Evolutionary conservation across 1,140 invertebrate genomes (phyloP), one percentile per base, ranked within the genome.

Genomic region (Zophobas morio): DNA sequence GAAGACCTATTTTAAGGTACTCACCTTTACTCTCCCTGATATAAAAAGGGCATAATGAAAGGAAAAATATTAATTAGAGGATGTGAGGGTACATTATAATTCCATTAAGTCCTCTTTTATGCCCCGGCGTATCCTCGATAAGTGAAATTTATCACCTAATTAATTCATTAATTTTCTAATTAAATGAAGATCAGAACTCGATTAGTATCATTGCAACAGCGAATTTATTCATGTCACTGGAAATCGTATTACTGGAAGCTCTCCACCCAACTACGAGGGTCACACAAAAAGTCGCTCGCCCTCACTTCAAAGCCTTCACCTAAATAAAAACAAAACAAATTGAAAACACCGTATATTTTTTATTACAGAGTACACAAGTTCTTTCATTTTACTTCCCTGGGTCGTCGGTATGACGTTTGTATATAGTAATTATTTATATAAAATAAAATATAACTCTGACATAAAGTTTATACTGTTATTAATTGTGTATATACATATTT

Each of bases 1-100:
- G 60, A 66, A 66, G 42, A 6, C 60, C 39, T 42, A 66, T 66
- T 66, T 66, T 66, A n/a, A n/a, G n/a, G n/a, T n/a, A 40, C 60
- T 40, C 60, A 66, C 60, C 60, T 66, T 66, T 66, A 66, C 60
- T 37, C 39, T 37, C 60, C 8, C 37, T n/a, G 39, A n/a, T 40
- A 40, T 2, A 2, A 66, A 42, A 66, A 42, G 20, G 20, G 20
- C 20, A 42, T 42, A 66, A 40, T 42, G 20, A 32, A 37, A 66
- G 20, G 20, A 66, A 66, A 66, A 66, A 39, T 66, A 66, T 66
- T 66, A 66, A 66, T 66, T 66, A 66, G 60, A 20, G 49, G n/a
- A 66, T 42, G 35, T 66, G 60, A 66, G 42, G 39, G n/a, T 66
- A 66, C 60, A 66, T 66, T 66, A 66, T 66, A 66, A 66, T 66